Evolutionary conservation across 2,113 vertebrate species (phyloP), one percentile per base, ranked within the genome.

Genomic region (Motacilla tschutschensis): DNA sequence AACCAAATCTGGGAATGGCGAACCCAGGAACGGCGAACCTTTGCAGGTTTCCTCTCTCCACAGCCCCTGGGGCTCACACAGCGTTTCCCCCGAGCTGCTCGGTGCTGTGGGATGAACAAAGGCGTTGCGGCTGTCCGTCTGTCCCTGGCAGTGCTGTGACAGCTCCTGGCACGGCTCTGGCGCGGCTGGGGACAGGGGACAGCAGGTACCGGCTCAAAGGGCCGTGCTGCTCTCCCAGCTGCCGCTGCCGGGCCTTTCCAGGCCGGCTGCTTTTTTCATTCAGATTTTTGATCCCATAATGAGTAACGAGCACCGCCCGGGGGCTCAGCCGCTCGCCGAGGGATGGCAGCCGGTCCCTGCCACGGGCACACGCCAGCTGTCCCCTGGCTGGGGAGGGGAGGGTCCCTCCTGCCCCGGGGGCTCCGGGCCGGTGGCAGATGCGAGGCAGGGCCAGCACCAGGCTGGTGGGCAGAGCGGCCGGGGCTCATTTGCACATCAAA

Each of bases 401-500:
- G 18, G 14, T 13, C 76, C 24, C 17, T 3, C 54, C 19, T 38
- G 77, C 66, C 88, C 83, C 75, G 50, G 18, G 86, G 92, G 82
- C 44, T 50, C 0, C 4, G 62, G 2, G 73, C 50, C 54, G 53
- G 65, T 59, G 84, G 90, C 95, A 95, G 95, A 94, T 95, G 95
- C 15, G 47, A 90, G 83, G 93, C 91, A 38, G 76, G 83, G 60
- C 72, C 48, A 1, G 65, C 12, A 0, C 53, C 35, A 0, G 44
- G 72, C 88, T 57, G 93, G 54, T 46, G 87, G 75, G 77, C 84
- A 44, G 81, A 33, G 60, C 65, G 28, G 76, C 62, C 22, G 80
- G 38, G 2, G 66, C 8, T 40, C 19, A 93, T 95, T 93, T 94
- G 85, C 94, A 95, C 85, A 85, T 93, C 82, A 95, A 95, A 93